phyloP scores from a whole-genome alignment of 1,140 invertebrate species.

The Phymorhynchus buccinoides region DNA sequence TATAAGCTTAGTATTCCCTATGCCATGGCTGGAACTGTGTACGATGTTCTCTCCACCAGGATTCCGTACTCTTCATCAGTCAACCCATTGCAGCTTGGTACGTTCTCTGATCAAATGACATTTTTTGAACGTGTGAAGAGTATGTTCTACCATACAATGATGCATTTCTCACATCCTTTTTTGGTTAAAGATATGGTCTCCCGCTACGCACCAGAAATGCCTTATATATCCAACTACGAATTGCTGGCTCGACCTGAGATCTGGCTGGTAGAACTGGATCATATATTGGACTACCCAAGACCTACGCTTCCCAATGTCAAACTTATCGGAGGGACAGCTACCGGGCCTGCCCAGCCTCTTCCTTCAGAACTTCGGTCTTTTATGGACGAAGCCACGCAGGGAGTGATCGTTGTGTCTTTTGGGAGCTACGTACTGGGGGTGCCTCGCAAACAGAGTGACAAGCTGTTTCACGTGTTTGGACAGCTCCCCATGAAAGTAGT shows the following conservation, averaged over 20 bases:
- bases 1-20: neutral
- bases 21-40: neutral
- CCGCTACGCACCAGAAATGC: conserved; percentile 37
- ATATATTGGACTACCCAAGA: conserved; percentile 48
- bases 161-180: neutral
- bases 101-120: neutral
- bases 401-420: conserved; percentile 50
- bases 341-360: conserved; percentile 30
- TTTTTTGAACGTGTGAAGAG: neutral
- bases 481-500: conserved; percentile 35
- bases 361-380: conserved; percentile 36
- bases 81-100: neutral
- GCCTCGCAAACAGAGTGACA: conserved; percentile 26
- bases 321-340: conserved; percentile 49
- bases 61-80: neutral
- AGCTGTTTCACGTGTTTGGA: conserved; percentile 41
- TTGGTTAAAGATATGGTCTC: neutral
- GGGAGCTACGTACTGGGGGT: conserved; percentile 39
- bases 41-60: neutral
- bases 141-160: neutral
- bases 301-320: conserved; percentile 49
- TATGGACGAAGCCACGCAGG: conserved; percentile 34
- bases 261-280: conserved; percentile 47
- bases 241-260: conserved; percentile 35
- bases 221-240: neutral